Conservation (phyloP, 1,140 invertebrate genomes). For the Platorchestia sp. region DNA sequence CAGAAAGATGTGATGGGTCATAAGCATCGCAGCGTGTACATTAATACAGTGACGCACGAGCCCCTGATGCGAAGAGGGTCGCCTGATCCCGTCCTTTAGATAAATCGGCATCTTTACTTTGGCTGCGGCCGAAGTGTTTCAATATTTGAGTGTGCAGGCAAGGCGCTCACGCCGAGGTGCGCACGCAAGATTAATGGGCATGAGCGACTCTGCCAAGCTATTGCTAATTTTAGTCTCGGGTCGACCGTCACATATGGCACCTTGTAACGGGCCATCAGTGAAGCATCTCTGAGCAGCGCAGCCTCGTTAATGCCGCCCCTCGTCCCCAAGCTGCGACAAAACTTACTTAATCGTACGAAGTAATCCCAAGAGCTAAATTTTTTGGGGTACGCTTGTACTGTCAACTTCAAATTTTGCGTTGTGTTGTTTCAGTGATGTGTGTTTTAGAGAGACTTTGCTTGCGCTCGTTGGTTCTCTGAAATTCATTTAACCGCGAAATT, state of each 20-base stretch:
- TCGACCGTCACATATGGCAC: neutral
- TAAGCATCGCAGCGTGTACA: neutral
- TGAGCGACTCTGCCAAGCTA: slow-evolving; percentile 26
- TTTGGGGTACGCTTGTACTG: neutral
- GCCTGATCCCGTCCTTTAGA: neutral
- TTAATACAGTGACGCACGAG: neutral
- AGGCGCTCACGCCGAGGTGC: neutral
- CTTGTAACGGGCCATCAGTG: slow-evolving; percentile 21
- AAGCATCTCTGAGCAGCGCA: neutral
- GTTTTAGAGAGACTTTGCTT: too few relatives aligned
- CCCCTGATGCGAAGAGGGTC: neutral
- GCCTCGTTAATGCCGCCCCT: neutral
- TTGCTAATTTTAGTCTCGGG: slow-evolving; percentile 28
- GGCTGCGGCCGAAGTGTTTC: slow-evolving; percentile 17
- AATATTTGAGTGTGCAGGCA: neutral
- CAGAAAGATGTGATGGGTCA: neutral
- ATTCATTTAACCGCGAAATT: too few relatives aligned
- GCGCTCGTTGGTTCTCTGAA: too few relatives aligned
- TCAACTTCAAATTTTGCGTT: neutral
- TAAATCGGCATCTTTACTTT: slow-evolving; percentile 40
- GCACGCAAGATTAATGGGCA: slow-evolving; percentile 45
- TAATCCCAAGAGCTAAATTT: neutral
- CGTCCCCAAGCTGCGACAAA: neutral
- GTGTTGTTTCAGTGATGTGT: too few relatives aligned
- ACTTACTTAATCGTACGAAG: neutral